Evolutionary conservation across 1,140 invertebrate genomes (phyloP).

Genomic region (Pissodes strobi): DNA sequence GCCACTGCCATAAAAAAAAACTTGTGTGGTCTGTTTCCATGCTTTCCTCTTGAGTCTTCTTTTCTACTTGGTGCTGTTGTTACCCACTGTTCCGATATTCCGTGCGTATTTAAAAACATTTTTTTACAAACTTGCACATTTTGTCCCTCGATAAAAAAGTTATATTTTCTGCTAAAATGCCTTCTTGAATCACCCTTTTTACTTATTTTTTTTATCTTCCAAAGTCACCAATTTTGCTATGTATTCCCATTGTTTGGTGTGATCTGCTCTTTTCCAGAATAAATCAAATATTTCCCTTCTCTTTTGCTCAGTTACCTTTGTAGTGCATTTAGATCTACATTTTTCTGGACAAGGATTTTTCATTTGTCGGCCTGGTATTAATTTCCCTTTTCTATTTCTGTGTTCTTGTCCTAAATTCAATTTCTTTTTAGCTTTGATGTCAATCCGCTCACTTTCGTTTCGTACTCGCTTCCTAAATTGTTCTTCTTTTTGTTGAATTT

Average conservation of each 20-base stretch:
- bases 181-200: background rate
- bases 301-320: background rate
- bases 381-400: too few species aligned
- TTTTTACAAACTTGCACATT: background rate
- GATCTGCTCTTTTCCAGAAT: too few species aligned
- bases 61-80: background rate
- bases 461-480: conserved; percentile 2
- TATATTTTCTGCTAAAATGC: background rate
- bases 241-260: too few species aligned
- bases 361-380: background rate
- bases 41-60: background rate
- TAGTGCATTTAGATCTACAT: too few species aligned
- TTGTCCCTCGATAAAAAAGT: background rate
- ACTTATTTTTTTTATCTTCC: background rate
- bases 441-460: too few species aligned
- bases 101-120: background rate
- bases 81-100: background rate
- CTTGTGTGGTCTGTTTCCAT: background rate
- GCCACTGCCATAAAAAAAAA: too few species aligned
- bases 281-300: too few species aligned
- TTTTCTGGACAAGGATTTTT: too few species aligned
- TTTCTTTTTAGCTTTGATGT: too few species aligned
- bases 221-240: conserved; percentile 4
- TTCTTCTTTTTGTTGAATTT: background rate
- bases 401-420: too few species aligned